Base-by-base conservation (phyloP, 2,113 vertebrate genomes). In the Salvelinus namaycush region DNA sequence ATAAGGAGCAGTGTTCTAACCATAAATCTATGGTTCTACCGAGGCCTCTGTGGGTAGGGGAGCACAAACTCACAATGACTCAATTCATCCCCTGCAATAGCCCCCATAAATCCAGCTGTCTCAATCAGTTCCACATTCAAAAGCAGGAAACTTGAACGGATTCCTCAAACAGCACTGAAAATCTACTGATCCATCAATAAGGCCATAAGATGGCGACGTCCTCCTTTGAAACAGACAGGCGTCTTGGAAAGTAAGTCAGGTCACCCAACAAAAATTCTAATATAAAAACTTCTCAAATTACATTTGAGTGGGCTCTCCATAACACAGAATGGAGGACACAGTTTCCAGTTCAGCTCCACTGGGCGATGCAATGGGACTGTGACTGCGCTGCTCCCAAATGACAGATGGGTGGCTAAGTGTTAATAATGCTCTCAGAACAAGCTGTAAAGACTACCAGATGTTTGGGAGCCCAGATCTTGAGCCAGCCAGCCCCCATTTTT, bases 151-250 rank as follows among this genome's bases (percentile, higher is more conserved):
- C 20, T 64, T n/a, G 8, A 64, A 24, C 62, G 26, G 34, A 66
- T 12, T 75, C 27, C 81, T 75, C 89, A 89, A 92, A 92, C 89
- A 11, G 72, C 91, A 39, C 4, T 91, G 91, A 91, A 87, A 88
- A 76, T 31, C 31, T 26, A 71, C 72, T 85, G 87, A 44, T 44
- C 2, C 39, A 44, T 44, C 39, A 44, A 44, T 6, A 5, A 0
- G 2, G 34, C 39, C 92, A 66, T 87, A 87, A 91, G 92, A 86
- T 85, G 91, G 90, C 14, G 81, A 79, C 68, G 79, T 75, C 16
- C 62, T 31, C 64, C 75, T 31, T 60, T 6, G 1, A 79, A 77
- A 79, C 2, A 20, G 8, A 67, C 12, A 14, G 67, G 22, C 51
- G 18, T 9, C 18, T 65, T 16, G n/a, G 20, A 70, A 65, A 77